Base-by-base conservation (phyloP, 92 coral and sea anemone genomes). In the Ricordea florida region DNA sequence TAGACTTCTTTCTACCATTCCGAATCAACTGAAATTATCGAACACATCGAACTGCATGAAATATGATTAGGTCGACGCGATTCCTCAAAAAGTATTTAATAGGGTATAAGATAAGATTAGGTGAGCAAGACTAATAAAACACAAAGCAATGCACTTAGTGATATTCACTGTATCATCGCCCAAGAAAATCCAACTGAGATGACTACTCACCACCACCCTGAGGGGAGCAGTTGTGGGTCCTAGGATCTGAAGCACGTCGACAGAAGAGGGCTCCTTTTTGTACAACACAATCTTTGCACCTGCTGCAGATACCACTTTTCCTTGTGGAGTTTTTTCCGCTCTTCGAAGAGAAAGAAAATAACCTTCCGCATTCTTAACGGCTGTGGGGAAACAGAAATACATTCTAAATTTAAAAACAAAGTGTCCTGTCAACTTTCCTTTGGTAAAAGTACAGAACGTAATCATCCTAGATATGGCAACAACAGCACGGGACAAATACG, bases 151-250 rank as follows among this genome's bases (percentile, higher is more conserved):
- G n/a, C n/a, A n/a, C n/a, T n/a, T n/a, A n/a, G n/a, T n/a, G n/a
- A n/a, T n/a, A n/a, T n/a, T n/a, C n/a, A n/a, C n/a, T n/a, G n/a
- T n/a, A n/a, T n/a, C n/a, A n/a, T n/a, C n/a, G n/a, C n/a, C n/a
- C n/a, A n/a, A n/a, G n/a, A n/a, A n/a, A n/a, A n/a, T n/a, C n/a
- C n/a, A n/a, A n/a, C n/a, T n/a, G n/a, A n/a, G n/a, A n/a, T n/a
- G n/a, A n/a, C 18, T 11, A 52, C 60, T 52, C 31, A 59, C 66
- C 66, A 59, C 26, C 27, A 59, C 46, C 66, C 46, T 59, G n/a
- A 32, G 46, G 20, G 46, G 26, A 34, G 43, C 6, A 22, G 44
- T 59, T 15, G 66, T 34, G 10, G 66, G 66, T 22, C 66, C 66
- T 1, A 32, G 24, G 31, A 59, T 37, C 26, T 13, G 0, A 10